These are phyloP conservation scores for Talpa occidentalis DNA, from an alignment of 2,113 vertebrate genomes.

Conservation along the genomic window DNA sequence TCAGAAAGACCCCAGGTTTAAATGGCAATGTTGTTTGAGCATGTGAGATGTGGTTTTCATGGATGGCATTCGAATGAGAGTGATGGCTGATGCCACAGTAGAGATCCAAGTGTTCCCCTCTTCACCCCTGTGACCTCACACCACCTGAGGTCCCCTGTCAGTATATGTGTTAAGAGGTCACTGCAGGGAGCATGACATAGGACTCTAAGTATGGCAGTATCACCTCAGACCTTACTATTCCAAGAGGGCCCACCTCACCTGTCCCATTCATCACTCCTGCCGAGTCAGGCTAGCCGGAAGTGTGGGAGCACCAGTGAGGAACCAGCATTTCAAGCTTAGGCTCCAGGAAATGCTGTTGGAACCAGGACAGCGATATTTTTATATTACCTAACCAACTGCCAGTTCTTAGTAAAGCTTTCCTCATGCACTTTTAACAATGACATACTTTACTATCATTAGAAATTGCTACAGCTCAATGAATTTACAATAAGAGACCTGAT, in stretches of 20 bases:
- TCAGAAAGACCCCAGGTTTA: slow-evolving; percentile 6
- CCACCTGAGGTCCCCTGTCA: background rate
- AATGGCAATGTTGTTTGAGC: background rate
- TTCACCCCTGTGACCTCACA: background rate
- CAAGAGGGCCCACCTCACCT: slow-evolving; percentile 50
- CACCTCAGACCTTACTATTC: slow-evolving; percentile 66
- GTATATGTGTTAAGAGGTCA: slow-evolving; percentile 68
- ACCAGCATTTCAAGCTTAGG: background rate
- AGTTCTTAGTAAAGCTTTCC: slow-evolving; percentile 22
- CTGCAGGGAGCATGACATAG: background rate
- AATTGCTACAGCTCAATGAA: background rate
- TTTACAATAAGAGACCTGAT: slow-evolving; percentile 19
- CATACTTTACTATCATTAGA: slow-evolving; percentile 24
- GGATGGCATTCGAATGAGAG: background rate
- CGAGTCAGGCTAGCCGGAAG: slow-evolving; percentile 44
- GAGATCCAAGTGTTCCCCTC: background rate
- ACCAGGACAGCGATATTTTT: slow-evolving; percentile 43
- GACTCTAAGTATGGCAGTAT: slow-evolving; percentile 38
- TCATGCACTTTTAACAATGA: background rate
- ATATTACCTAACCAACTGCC: slow-evolving; percentile 43
- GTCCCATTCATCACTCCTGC: slow-evolving; percentile 53
- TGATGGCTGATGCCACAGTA: background rate
- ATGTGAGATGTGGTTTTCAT: background rate
- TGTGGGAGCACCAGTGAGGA: slow-evolving; percentile 28
- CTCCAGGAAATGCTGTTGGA: slow-evolving; percentile 43